Percentiles rank a stretch among this genome's conserved stretches.
These are phyloP conservation scores for Sinohyriopsis cumingii DNA, from an alignment of 2,888 invertebrate genomes.

Conservation along the genomic window DNA sequence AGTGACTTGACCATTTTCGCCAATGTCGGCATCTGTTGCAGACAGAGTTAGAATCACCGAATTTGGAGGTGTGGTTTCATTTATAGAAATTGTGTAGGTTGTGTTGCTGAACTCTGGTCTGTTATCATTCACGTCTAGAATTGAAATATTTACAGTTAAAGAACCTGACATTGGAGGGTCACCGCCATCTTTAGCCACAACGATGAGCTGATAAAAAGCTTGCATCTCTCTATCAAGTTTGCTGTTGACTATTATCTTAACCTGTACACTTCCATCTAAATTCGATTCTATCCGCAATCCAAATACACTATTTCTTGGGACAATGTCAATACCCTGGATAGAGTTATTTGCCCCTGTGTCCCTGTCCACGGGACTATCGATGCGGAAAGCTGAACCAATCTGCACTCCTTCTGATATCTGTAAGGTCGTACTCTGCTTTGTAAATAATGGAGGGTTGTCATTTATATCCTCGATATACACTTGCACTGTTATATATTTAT, in stretches of 20 bases:
- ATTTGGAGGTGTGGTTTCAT: conserved; percentile 46
- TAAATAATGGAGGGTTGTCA: conserved; percentile 56
- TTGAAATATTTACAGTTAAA: conserved; percentile 50
- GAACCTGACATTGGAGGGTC: conserved; percentile 41
- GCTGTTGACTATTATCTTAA: conserved; percentile 39
- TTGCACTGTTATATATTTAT: conserved; percentile 36
- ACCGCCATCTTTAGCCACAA: conserved; percentile 59
- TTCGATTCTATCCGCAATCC: conserved; percentile 13
- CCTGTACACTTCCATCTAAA: conserved; percentile 17
- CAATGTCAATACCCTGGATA: conserved; percentile 45
- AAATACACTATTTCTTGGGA: conserved; percentile 21
- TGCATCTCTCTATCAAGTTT: conserved; percentile 54
- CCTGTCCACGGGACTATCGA: conserved; percentile 49
- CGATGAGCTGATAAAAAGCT: conserved; percentile 45
- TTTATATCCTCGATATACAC: conserved; percentile 50
- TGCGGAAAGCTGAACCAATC: conserved; percentile 32
- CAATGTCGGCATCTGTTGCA: conserved; percentile 88
- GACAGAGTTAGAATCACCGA: conserved; percentile 74
- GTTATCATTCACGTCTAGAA: conserved; percentile 61
- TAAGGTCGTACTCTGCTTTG: conserved; percentile 26
- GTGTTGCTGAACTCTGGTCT: conserved; percentile 47
- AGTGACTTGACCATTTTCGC: conserved; percentile 79
- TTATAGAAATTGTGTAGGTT: conserved; percentile 50
- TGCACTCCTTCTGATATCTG: conserved; percentile 49
- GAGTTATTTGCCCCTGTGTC: conserved; percentile 54